Evolutionary conservation across 2,113 vertebrate species (phyloP).

Genomic region (Promerops cafer): DNA sequence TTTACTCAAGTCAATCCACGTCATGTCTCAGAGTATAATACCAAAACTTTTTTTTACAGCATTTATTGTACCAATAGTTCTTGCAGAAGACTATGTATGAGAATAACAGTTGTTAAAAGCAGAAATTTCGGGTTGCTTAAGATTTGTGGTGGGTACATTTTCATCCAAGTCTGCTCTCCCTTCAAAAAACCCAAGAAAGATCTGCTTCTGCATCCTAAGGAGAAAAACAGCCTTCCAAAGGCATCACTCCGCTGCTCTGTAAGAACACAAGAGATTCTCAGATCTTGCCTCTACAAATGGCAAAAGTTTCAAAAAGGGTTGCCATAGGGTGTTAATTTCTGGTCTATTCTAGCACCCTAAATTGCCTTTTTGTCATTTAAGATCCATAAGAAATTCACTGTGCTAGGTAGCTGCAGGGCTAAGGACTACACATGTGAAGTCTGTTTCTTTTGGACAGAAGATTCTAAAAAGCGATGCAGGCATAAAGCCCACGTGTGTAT

Average conservation of each 20-base stretch:
- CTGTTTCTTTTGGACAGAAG: neutral
- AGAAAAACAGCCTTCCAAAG: neutral
- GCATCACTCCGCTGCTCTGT: neutral
- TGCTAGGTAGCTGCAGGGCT: neutral
- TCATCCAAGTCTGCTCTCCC: neutral
- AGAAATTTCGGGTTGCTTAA: neutral
- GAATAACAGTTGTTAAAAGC: neutral
- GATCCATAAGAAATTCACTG: neutral
- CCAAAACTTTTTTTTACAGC: neutral
- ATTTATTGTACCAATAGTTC: neutral
- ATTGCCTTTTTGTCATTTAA: neutral
- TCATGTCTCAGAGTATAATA: neutral
- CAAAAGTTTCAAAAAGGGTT: neutral
- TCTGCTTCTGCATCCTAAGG: neutral
- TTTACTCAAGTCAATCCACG: neutral
- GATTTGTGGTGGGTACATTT: neutral
- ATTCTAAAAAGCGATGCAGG: neutral
- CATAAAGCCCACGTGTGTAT: neutral
- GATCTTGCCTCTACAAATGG: neutral
- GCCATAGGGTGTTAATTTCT: neutral
- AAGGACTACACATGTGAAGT: neutral
- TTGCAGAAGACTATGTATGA: neutral
- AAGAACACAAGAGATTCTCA: neutral
- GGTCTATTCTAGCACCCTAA: neutral
- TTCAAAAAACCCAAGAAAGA: rapidly evolving